Evolutionary conservation across 2,888 invertebrate genomes (phyloP).

Genomic region (Camponotus fellah): DNA sequence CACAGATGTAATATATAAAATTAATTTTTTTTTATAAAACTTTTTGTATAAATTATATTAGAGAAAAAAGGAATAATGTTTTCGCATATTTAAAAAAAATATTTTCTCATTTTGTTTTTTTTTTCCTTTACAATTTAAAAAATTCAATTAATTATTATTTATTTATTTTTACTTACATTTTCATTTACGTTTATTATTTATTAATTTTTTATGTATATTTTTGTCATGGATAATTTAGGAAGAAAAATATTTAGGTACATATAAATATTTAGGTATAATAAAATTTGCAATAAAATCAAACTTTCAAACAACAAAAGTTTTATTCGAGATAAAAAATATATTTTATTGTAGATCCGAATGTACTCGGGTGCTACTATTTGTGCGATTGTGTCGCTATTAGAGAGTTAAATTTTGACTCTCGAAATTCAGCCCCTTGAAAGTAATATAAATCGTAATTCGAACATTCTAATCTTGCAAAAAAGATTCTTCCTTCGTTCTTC

Average conservation of each 20-base stretch:
- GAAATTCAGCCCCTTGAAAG: slow-evolving; percentile 19
- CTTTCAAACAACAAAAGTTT: background rate
- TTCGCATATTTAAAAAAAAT: background rate
- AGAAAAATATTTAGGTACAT: background rate
- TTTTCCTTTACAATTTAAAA: background rate
- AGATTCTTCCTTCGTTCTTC: background rate
- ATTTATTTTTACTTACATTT: background rate
- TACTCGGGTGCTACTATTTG: background rate
- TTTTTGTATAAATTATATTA: background rate
- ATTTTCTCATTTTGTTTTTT: background rate
- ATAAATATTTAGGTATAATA: background rate
- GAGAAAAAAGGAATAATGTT: background rate
- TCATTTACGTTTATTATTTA: background rate
- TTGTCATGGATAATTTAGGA: background rate
- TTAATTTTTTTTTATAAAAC: background rate
- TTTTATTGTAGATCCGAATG: background rate
- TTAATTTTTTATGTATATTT: background rate
- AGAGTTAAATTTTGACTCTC: slow-evolving; percentile 13
- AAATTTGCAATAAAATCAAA: background rate
- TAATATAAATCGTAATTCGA: background rate
- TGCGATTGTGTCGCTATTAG: background rate
- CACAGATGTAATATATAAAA: background rate
- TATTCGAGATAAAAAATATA: slow-evolving; percentile 12
- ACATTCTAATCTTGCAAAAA: background rate
- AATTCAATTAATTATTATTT: background rate